Percentiles rank a stretch among this genome's conserved stretches.
These are phyloP conservation scores for Odontophorus gujanensis DNA, from an alignment of 2,113 vertebrate species.

Conservation along the genomic window DNA sequence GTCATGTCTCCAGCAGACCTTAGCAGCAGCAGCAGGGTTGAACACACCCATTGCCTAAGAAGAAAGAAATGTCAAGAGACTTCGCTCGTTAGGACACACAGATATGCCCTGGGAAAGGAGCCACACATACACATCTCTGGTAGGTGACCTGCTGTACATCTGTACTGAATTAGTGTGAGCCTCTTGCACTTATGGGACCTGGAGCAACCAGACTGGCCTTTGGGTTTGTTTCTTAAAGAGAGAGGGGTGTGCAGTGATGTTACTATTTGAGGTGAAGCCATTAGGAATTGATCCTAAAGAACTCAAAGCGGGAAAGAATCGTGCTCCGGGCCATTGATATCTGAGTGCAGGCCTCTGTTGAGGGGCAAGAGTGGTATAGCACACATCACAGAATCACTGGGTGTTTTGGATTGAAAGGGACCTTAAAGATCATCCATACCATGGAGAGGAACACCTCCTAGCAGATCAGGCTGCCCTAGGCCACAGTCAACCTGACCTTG, in stretches of 20 bases:
- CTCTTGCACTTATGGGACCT: background rate
- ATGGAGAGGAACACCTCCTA: background rate
- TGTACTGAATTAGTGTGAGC: background rate
- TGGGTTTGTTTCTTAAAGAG: background rate
- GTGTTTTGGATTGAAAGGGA: background rate
- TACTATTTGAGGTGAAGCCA: background rate
- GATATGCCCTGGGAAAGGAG: background rate
- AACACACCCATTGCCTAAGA: background rate
- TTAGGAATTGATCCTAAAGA: background rate
- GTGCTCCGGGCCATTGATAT: background rate
- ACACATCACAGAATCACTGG: background rate
- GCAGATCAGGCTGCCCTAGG: background rate
- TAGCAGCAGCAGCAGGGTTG: background rate
- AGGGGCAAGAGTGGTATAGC: background rate
- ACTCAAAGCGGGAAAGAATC: background rate
- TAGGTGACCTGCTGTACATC: background rate
- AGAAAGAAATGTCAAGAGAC: background rate
- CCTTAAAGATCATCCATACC: background rate
- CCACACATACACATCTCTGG: background rate
- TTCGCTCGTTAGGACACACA: fast-evolving
- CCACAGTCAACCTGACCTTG: background rate
- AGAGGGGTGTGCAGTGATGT: background rate
- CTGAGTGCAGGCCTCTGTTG: background rate
- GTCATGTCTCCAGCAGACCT: background rate
- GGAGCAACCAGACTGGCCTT: background rate